Percentiles rank a stretch among this genome's conserved stretches.
These are phyloP conservation scores for Danio kyathit DNA, from an alignment of 2,797 vertebrate genomes.

Conservation along the genomic window DNA sequence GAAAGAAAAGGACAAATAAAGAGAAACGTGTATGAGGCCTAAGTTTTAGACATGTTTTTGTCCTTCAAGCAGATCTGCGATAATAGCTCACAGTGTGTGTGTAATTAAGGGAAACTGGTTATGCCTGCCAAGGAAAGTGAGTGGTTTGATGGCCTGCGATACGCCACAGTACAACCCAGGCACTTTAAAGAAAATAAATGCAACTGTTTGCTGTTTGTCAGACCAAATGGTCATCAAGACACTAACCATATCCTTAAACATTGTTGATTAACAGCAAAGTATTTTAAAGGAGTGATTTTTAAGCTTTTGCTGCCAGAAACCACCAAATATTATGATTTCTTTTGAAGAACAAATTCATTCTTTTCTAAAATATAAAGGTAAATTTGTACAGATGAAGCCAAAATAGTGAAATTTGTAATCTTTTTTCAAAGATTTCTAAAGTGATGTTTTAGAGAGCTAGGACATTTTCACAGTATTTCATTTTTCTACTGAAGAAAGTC, in stretches of 20 bases:
- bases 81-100: constrained; percentile 58
- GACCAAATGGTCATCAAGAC: neutral
- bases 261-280: neutral
- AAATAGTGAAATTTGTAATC: too few relatives aligned
- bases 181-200: constrained; percentile 20
- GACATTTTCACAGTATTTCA: too few relatives aligned
- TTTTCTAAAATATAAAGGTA: neutral
- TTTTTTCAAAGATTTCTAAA: too few relatives aligned
- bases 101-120: constrained; percentile 53
- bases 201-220: neutral
- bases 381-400: too few relatives aligned
- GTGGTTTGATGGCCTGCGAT: constrained; percentile 26
- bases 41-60: constrained; percentile 53
- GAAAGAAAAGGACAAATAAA: constrained; percentile 1
- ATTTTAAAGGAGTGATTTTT: neutral
- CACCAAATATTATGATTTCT: neutral
- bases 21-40: constrained; percentile 6
- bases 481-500: too few relatives aligned
- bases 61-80: constrained; percentile 32
- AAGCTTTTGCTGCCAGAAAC: neutral
- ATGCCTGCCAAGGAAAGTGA: constrained; percentile 38
- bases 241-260: neutral
- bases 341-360: too few relatives aligned
- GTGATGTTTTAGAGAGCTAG: too few relatives aligned
- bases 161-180: constrained; percentile 24